Evolutionary conservation across 2,113 vertebrate species (phyloP).

Genomic region (Oryzias curvinotus): DNA sequence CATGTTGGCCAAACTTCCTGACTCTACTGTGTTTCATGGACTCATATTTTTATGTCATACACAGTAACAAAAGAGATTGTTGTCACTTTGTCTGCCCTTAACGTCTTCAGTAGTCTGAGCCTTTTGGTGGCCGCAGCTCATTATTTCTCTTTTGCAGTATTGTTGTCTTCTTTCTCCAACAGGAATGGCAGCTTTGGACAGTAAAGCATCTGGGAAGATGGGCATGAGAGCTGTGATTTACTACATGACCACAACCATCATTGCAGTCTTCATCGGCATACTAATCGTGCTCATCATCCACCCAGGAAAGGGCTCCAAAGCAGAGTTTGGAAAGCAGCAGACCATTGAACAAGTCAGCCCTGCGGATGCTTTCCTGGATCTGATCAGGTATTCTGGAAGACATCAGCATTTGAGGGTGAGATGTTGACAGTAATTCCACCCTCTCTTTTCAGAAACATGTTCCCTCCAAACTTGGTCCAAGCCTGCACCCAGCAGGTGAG

Average conservation of each 20-base stretch:
- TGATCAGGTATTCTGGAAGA: slow-evolving; percentile 85
- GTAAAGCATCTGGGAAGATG: slow-evolving; percentile 96
- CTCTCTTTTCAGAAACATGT: slow-evolving; percentile 92
- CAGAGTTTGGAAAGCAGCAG: slow-evolving; percentile 93
- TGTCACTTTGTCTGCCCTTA: too few relatives aligned
- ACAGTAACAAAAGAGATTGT: too few relatives aligned
- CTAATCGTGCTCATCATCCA: slow-evolving; percentile 96
- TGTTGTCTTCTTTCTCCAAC: not conserved
- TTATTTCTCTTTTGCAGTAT: not conserved
- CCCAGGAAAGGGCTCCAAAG: slow-evolving; percentile 94
- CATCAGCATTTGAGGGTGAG: not conserved
- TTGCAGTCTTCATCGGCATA: slow-evolving; percentile 94
- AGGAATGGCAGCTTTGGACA: slow-evolving; percentile 98
- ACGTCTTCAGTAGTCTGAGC: too few relatives aligned
- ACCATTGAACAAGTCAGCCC: slow-evolving; percentile 91
- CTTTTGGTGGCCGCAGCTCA: too few relatives aligned
- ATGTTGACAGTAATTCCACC: not conserved
- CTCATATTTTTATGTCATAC: too few relatives aligned
- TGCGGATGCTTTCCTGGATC: slow-evolving; percentile 94
- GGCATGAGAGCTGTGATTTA: slow-evolving; percentile 94
- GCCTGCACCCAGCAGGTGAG: slow-evolving; percentile 98
- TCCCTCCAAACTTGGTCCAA: slow-evolving; percentile 97
- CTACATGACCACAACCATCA: slow-evolving; percentile 97
- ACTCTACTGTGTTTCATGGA: too few relatives aligned
- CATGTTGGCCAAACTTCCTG: too few relatives aligned